Percentiles rank a stretch among this genome's conserved stretches.
Evolutionary conservation across 2,888 invertebrate species (phyloP).

Genomic region (Philopedon plagiatum): DNA sequence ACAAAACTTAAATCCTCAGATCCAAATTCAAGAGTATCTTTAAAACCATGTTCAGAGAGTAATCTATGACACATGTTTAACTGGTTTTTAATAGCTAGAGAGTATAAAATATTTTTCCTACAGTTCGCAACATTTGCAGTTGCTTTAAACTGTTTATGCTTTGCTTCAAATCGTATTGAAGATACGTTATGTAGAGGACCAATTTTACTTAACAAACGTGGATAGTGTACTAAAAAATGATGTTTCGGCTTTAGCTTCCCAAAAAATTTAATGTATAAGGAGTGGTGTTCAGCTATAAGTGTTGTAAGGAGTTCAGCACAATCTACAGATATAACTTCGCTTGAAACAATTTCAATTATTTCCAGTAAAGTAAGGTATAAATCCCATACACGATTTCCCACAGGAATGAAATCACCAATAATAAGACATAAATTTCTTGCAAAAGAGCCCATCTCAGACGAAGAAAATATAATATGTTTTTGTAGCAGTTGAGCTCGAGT

Average conservation of each 20-base stretch:
- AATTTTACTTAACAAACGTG: background rate
- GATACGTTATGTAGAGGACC: slow-evolving; percentile 15
- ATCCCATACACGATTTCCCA: background rate
- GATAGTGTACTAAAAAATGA: slow-evolving; percentile 9
- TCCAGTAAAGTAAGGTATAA: slow-evolving; percentile 2
- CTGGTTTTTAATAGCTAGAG: slow-evolving; percentile 42
- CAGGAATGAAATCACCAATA: background rate
- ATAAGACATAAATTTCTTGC: background rate
- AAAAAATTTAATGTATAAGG: slow-evolving; percentile 6
- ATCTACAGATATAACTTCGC: background rate
- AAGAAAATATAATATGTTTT: background rate
- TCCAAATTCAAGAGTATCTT: slow-evolving; percentile 19
- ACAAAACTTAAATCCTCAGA: slow-evolving; percentile 1
- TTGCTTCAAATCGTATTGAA: slow-evolving; percentile 47
- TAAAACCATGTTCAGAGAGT: slow-evolving; percentile 33
- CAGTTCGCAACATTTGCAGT: slow-evolving; percentile 16
- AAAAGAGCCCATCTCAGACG: background rate
- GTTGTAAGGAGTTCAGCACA: background rate
- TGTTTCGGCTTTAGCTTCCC: slow-evolving; percentile 2
- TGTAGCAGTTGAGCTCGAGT: background rate
- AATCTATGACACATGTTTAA: slow-evolving; percentile 43
- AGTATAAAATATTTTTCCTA: slow-evolving; percentile 44
- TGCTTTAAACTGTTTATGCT: slow-evolving; percentile 44
- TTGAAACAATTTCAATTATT: background rate
- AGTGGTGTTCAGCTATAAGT: background rate